Conservation (phyloP, 2,113 vertebrate species). For the Oophaga pumilio region DNA sequence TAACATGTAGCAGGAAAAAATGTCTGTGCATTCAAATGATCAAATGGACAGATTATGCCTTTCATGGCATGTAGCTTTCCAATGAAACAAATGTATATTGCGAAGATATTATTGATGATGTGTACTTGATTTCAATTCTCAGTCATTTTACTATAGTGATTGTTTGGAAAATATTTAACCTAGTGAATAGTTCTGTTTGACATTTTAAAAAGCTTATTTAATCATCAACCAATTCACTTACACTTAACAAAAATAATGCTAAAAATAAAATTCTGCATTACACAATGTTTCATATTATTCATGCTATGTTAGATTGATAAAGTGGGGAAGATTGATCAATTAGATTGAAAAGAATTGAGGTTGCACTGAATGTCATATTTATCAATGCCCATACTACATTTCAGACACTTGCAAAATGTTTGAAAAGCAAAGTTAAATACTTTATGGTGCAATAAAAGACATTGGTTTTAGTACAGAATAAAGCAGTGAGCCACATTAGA, state of each 20-base stretch:
- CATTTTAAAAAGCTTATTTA: conserved; percentile 21
- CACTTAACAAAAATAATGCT: neutral
- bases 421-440: too few relatives aligned
- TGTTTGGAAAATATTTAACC: neutral
- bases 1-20: conserved; percentile 34
- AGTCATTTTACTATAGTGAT: neutral
- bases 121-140: too few relatives aligned
- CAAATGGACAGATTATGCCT: neutral
- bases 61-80: neutral
- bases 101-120: neutral
- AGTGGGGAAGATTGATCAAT: neutral
- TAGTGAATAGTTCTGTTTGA: neutral
- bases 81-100: neutral
- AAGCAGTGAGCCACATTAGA: too few relatives aligned
- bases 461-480: too few relatives aligned
- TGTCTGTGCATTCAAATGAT: conserved; percentile 23
- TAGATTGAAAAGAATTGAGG: neutral
- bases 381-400: neutral
- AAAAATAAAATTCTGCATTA: neutral
- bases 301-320: neutral
- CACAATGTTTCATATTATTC: neutral
- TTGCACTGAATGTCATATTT: neutral
- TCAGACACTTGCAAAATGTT: too few relatives aligned
- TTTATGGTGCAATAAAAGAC: too few relatives aligned
- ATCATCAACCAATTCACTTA: conserved; percentile 21